These are phyloP conservation scores for Mareca strepera DNA, from an alignment of 2,797 vertebrate genomes.

Conservation along the genomic window DNA sequence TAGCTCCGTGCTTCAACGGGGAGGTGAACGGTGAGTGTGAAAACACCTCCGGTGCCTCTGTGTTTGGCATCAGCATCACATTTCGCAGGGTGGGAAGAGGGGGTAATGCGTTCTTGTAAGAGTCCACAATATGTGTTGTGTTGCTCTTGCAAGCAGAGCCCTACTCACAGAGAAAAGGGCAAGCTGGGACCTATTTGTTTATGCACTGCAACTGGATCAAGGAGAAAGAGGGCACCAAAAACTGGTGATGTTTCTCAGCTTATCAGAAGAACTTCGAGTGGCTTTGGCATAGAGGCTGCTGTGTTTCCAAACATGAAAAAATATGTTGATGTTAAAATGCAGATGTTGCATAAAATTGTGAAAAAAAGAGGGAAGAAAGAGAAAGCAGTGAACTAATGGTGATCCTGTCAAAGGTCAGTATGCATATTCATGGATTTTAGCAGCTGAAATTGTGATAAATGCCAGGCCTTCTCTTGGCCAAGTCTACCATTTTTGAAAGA, in stretches of 20 bases:
- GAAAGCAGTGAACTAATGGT: not conserved
- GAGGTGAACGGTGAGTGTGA: not conserved
- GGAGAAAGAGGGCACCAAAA: not conserved
- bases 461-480: not conserved
- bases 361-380: not conserved
- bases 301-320: accelerated
- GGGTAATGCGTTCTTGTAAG: accelerated
- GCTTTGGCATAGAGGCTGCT: not conserved
- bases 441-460: not conserved
- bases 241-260: not conserved
- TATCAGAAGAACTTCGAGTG: not conserved
- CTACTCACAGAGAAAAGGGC: not conserved
- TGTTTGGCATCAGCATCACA: accelerated
- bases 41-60: not conserved
- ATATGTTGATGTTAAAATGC: not conserved
- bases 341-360: not conserved
- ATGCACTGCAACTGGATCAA: not conserved
- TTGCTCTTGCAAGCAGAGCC: not conserved
- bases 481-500: not conserved
- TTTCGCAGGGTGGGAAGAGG: not conserved
- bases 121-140: not conserved
- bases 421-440: not conserved
- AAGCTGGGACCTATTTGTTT: not conserved
- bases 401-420: not conserved
- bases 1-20: not conserved